Evolutionary conservation across 2,888 invertebrate genomes (phyloP).

Genomic region (Eristalinus sepulchralis): DNA sequence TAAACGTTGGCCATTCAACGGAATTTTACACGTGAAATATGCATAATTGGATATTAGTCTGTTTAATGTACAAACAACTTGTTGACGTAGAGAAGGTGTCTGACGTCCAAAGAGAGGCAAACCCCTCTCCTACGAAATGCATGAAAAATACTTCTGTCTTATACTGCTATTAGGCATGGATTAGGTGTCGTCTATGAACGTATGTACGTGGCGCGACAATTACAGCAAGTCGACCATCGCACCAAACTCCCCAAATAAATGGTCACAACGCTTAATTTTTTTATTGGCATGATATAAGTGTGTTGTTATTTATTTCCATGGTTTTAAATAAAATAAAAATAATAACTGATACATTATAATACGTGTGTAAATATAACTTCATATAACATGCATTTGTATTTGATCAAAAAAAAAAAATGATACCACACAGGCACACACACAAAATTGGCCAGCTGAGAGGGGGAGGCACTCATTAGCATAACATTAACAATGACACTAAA

Average conservation of each 20-base stretch:
- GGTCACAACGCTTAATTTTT: not conserved
- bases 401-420: slow-evolving; percentile 14
- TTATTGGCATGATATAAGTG: not conserved
- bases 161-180: slow-evolving; percentile 27
- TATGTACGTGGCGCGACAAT: not conserved
- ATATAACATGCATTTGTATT: slow-evolving; percentile 38
- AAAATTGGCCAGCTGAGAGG: slow-evolving; percentile 56
- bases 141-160: not conserved
- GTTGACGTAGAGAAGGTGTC: not conserved
- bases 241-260: not conserved
- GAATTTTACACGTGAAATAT: slow-evolving; percentile 23
- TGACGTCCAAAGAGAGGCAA: not conserved
- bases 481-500: slow-evolving; percentile 68
- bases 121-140: not conserved
- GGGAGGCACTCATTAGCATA: slow-evolving; percentile 31
- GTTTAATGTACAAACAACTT: slow-evolving; percentile 36
- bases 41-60: not conserved
- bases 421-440: slow-evolving; percentile 3
- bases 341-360: slow-evolving; percentile 23
- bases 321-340: slow-evolving; percentile 6
- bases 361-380: slow-evolving; percentile 18
- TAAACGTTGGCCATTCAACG: slow-evolving; percentile 63
- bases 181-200: slow-evolving; percentile 48
- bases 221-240: not conserved
- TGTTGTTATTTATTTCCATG: slow-evolving; percentile 9